Conservation (phyloP, 1,140 invertebrate species). For the Pseudobourletiella spinata region DNA sequence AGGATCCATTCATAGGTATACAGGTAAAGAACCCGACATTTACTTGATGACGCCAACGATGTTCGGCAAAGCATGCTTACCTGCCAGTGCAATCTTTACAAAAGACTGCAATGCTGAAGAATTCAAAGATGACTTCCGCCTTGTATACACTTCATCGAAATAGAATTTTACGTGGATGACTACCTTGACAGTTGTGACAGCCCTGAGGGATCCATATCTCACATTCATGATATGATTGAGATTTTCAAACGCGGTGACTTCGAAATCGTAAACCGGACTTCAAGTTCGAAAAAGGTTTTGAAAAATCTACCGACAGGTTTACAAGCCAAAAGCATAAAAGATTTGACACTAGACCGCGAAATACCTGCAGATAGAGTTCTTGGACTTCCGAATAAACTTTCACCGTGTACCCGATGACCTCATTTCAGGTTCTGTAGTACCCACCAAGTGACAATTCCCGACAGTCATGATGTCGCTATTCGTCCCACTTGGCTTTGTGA, state of each 20-base stretch:
- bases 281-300: not conserved
- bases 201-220: not conserved
- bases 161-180: conserved; percentile 28
- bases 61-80: conserved; percentile 23
- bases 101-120: conserved; percentile 19
- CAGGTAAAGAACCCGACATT: not conserved
- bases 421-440: not conserved
- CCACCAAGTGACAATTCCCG: conserved; percentile 17
- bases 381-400: conserved; percentile 8
- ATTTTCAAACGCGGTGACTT: not conserved
- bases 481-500: conserved; percentile 19
- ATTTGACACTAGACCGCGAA: not conserved
- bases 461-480: conserved; percentile 9
- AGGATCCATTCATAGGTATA: too few relatives aligned
- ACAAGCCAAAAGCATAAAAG: not conserved
- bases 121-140: too few relatives aligned
- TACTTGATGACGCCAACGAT: conserved; percentile 2
- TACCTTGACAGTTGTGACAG: not conserved
- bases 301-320: not conserved
- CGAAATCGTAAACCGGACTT: not conserved
- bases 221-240: not conserved
- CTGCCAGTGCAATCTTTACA: not conserved
- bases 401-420: not conserved
- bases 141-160: not conserved
- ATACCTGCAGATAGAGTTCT: conserved; percentile 6